Evolutionary conservation across 2,888 invertebrate genomes (phyloP).

Genomic region (Margaritifera margaritifera): DNA sequence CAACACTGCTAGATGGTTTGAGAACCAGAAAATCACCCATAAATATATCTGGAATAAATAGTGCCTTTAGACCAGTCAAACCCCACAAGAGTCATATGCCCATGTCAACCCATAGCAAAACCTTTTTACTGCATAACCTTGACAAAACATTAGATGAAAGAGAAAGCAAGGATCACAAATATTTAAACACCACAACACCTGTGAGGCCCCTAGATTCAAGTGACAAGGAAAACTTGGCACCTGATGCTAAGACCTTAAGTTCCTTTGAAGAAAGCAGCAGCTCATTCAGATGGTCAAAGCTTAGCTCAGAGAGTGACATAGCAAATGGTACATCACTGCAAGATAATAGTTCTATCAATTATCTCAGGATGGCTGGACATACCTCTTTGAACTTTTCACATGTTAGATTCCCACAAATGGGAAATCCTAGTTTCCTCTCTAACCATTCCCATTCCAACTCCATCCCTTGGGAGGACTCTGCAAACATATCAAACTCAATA

Average conservation of each 20-base stretch:
- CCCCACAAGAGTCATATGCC: neutral
- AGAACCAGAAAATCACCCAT: conserved; percentile 30
- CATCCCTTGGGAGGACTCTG: conserved; percentile 36
- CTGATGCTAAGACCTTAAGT: too few relatives aligned
- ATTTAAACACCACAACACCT: too few relatives aligned
- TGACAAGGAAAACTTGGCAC: too few relatives aligned
- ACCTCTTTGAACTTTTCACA: conserved; percentile 24
- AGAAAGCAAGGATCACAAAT: too few relatives aligned
- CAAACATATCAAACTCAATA: conserved; percentile 17
- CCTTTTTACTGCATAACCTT: too few relatives aligned
- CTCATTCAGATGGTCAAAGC: conserved; percentile 25
- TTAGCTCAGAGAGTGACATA: neutral
- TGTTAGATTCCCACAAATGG: conserved; percentile 10
- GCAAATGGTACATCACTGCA: conserved; percentile 8
- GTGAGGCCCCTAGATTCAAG: too few relatives aligned
- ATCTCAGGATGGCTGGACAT: conserved; percentile 24
- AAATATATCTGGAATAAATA: conserved; percentile 35
- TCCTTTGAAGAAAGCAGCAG: conserved; percentile 14
- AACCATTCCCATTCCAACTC: conserved; percentile 34
- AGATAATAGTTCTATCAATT: conserved; percentile 22
- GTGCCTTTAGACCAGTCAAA: conserved; percentile 40
- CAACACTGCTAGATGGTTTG: conserved; percentile 11
- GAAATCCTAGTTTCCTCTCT: conserved; percentile 11
- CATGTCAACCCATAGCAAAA: too few relatives aligned
- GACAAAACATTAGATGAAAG: too few relatives aligned